phyloP scores from a whole-genome alignment of 2,888 invertebrate species.

The Metacarcinus magister region DNA sequence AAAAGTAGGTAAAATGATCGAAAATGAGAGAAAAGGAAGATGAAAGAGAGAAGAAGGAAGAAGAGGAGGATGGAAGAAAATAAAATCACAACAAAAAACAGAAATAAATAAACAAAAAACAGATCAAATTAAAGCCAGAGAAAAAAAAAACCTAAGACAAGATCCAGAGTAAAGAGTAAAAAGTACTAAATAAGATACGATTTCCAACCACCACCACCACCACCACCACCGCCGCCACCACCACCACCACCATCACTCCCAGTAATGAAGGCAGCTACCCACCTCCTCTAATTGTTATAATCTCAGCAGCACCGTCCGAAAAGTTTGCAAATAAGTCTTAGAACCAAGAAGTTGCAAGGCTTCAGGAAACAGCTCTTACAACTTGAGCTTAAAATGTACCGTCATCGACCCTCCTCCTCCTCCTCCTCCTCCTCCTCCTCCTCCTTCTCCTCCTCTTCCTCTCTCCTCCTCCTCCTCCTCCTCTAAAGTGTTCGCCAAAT shows the following conservation, averaged over 20 bases:
- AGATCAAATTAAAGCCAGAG: too few relatives aligned
- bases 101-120: too few relatives aligned
- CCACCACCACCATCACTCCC: background rate
- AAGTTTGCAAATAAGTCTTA: constrained; percentile 38
- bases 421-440: background rate
- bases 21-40: background rate
- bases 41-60: background rate
- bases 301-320: background rate
- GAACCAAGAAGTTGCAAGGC: background rate
- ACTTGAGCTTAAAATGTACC: background rate
- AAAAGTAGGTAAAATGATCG: background rate
- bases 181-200: background rate
- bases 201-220: background rate
- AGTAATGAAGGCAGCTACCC: constrained; percentile 13
- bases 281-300: constrained; percentile 45
- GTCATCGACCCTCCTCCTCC: background rate
- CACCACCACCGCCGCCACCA: background rate
- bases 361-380: constrained; percentile 11
- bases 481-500: constrained; percentile 31
- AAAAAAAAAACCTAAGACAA: too few relatives aligned
- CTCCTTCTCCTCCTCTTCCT: too few relatives aligned
- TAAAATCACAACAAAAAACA: too few relatives aligned
- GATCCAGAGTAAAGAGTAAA: too few relatives aligned
- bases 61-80: too few relatives aligned
- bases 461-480: background rate